Evolutionary conservation across 2,797 vertebrate genomes (phyloP), one percentile per base, ranked within the genome.

Genomic region (Syncerus caffer): DNA sequence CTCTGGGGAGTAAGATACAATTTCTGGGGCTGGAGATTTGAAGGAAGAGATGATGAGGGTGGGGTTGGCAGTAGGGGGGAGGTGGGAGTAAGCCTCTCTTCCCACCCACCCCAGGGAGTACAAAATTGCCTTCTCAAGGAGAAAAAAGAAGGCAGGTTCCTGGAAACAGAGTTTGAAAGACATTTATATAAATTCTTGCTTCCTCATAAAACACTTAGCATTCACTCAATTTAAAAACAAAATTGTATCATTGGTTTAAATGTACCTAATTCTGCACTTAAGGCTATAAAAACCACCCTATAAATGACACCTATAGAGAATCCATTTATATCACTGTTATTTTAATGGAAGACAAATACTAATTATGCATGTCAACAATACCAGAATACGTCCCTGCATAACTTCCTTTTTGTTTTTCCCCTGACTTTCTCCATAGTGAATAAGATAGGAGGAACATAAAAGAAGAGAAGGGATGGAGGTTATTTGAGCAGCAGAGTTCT

Each of bases 401-500:
- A 80, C 29, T 74, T 57, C 47, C 42, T 23, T 85, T 80, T 84
- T 87, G 85, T 76, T 23, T 50, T 13, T n/a, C 17, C 29, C 29
- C 27, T 85, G 55, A 60, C 19, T 58, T 57, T 60, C 85, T 95
- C 76, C 55, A 45, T 1, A 64, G 55, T 76, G 25, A 85, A 91
- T 85, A 51, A 96, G 55, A 95, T 86, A 94, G 79, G 38, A 94
- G 50, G 57, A n/a, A 57, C 45, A 53, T 1, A 82, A 34, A 53
- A 64, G 45, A 90, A 94, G 55, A 83, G 84, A 95, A 86, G 45
- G 14, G 51, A 74, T 79, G 55, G 78, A 95, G 86, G 45, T 96
- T 96, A 97, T 96, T 83, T 96, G 93, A 97, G 89, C 84, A 90
- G 84, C 67, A 94, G 96, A 93, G 93, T 97, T 97, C 95, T 94